A percentile compares a stretch with the other conserved stretches of the same genome.
These are phyloP conservation scores for Ephydatia muelleri DNA, from an alignment of 37 sponge, comb jelly and placozoan genomes.

Conservation along the genomic window DNA sequence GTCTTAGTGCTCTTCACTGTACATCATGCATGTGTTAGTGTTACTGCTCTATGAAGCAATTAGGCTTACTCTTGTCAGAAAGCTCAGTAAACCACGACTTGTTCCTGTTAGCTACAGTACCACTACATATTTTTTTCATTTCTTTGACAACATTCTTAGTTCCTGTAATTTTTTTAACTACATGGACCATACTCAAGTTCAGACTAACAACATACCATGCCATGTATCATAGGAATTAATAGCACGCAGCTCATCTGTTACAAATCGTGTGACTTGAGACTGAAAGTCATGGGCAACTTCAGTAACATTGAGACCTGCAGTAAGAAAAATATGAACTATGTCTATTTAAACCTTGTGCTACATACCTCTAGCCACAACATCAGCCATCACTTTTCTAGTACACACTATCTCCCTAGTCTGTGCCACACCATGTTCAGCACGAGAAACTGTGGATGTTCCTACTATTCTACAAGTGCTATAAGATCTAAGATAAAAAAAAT, in stretches of 20 bases:
- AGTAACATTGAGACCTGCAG: not conserved
- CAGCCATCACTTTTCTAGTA: slow-evolving; percentile 12
- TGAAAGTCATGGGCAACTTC: slow-evolving; percentile 36
- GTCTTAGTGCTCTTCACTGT: no score
- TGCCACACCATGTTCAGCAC: slow-evolving; percentile 5
- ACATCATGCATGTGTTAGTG: not conserved
- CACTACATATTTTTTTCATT: slow-evolving; percentile 8
- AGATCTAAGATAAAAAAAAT: not conserved
- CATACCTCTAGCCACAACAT: slow-evolving; percentile 6
- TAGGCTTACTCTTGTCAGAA: slow-evolving; percentile 23
- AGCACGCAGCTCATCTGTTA: not conserved
- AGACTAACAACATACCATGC: slow-evolving; percentile 24
- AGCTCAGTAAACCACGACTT: slow-evolving; percentile 37
- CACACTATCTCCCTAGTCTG: slow-evolving; percentile 27
- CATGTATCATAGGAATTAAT: slow-evolving; percentile 25
- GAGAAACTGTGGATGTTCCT: slow-evolving; percentile 1
- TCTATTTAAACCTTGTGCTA: not conserved
- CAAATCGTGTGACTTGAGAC: not conserved
- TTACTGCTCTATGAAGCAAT: no score
- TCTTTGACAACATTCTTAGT: slow-evolving; percentile 17
- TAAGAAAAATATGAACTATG: no score
- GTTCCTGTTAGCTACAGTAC: not conserved
- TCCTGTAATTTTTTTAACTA: not conserved
- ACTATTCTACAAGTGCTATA: slow-evolving; percentile 17
- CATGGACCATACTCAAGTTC: not conserved